phyloP scores from a whole-genome alignment of 2,888 invertebrate species.

The Noctua fimbriata region DNA sequence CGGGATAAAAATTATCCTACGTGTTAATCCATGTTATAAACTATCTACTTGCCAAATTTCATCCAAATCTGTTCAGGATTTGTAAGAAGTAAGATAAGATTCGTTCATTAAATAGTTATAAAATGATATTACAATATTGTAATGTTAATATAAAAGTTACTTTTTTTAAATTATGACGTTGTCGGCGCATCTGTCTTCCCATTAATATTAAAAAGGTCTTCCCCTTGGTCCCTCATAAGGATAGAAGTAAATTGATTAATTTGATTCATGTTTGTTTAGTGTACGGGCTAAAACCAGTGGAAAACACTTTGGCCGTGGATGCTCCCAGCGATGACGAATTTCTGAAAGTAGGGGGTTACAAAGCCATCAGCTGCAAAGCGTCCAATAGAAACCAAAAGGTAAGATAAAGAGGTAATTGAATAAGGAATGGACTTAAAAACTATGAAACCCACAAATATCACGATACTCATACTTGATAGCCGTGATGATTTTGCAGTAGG shows the following conservation, averaged over 20 bases:
- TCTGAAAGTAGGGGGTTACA: slow-evolving; percentile 72
- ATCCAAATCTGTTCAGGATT: too few species aligned
- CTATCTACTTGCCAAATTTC: too few species aligned
- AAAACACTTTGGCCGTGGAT: slow-evolving; percentile 72
- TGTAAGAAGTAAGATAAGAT: too few species aligned
- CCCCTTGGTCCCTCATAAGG: neutral
- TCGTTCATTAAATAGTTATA: too few species aligned
- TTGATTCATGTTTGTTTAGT: slow-evolving; percentile 67
- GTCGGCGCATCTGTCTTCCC: neutral
- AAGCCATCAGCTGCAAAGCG: slow-evolving; percentile 78
- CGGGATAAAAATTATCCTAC: too few species aligned
- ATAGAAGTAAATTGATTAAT: neutral
- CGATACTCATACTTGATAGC: neutral
- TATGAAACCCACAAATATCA: neutral
- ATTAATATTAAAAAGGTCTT: neutral
- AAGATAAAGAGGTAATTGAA: neutral
- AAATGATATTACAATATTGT: neutral
- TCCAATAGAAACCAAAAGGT: slow-evolving; percentile 80
- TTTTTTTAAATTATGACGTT: neutral
- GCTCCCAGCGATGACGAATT: slow-evolving; percentile 71
- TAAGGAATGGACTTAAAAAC: neutral
- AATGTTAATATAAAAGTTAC: neutral
- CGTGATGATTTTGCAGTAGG: neutral
- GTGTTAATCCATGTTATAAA: too few species aligned
- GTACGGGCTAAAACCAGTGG: slow-evolving; percentile 71